Base-by-base conservation (phyloP, 2,113 vertebrate species). In the Mustelus asterias region DNA sequence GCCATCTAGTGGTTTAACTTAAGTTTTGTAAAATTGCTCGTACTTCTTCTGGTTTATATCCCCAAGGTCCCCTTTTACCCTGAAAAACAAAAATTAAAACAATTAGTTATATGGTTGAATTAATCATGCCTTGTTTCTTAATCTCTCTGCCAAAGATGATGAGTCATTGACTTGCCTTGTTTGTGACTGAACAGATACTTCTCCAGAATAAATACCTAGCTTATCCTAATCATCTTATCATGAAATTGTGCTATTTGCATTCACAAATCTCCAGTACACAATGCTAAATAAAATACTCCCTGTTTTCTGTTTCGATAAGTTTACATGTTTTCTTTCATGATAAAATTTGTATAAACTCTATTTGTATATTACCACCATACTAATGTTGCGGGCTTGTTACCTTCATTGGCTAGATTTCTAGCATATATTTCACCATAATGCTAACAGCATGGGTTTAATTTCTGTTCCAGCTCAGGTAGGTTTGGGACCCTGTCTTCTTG, bases 51-150 rank as follows among this genome's bases (percentile, higher is more conserved):
- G 98, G 99, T 44, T 96, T 96, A 96, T 99, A 99, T 96, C 98
- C 98, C 98, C 97, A 98, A 96, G 99, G 99, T 37, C 99, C 99
- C 95, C 96, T 70, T 95, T 96, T 96, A 67, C 99, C 99, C 99
- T 99, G 96, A 95, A 96, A 41, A 96, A 96, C 5, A 96, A 83
- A 33, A 83, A 83, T 41, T 88, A 96, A 97, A 96, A 97, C 16
- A 95, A 48, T 24, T 18, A 6, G 78, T 37, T 92, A 65, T 14
- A 58, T 10, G 16, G 37, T 63, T 60, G 2, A 29, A 95, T 29
- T 96, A 88, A 83, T 94, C n/a, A 18, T 6, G 22, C 44, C 24
- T 54, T 26, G 10, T 95, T n/a, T 26, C 54, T 69, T 69, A 37
- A 6, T 29, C 54, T 89, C 60, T n/a, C 14, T 93, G 33, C 5